phyloP scores from a whole-genome alignment of 2,888 invertebrate genomes.

The Girardia tigrina region DNA sequence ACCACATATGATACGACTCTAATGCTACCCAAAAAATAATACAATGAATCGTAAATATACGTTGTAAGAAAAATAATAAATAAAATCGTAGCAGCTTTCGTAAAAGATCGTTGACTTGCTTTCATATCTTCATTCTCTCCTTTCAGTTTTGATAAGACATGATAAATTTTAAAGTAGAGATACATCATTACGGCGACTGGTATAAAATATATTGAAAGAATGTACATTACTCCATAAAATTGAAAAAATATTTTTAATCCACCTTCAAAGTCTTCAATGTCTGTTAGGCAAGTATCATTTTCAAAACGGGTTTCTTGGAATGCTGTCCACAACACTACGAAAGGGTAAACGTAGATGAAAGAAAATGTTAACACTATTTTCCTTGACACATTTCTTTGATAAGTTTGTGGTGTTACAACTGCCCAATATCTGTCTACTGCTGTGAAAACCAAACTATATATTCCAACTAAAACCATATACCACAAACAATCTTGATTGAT shows the following conservation, averaged over 20 bases:
- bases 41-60: background rate
- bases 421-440: background rate
- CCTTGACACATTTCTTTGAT: background rate
- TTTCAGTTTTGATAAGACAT: background rate
- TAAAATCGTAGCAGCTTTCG: background rate
- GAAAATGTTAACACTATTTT: background rate
- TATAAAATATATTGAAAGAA: background rate
- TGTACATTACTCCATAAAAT: background rate
- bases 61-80: background rate
- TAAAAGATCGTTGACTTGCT: background rate
- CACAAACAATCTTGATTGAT: background rate
- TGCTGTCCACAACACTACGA: background rate
- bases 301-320: background rate
- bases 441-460: background rate
- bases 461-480: background rate
- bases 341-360: background rate
- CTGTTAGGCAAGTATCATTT: background rate
- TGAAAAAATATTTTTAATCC: background rate
- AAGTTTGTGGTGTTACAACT: background rate
- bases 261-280: background rate
- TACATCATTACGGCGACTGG: background rate
- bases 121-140: background rate
- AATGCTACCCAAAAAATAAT: background rate
- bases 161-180: background rate
- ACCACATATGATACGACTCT: background rate